Conservation (phyloP, 2,888 invertebrate species). For the Chironomus tentans region DNA sequence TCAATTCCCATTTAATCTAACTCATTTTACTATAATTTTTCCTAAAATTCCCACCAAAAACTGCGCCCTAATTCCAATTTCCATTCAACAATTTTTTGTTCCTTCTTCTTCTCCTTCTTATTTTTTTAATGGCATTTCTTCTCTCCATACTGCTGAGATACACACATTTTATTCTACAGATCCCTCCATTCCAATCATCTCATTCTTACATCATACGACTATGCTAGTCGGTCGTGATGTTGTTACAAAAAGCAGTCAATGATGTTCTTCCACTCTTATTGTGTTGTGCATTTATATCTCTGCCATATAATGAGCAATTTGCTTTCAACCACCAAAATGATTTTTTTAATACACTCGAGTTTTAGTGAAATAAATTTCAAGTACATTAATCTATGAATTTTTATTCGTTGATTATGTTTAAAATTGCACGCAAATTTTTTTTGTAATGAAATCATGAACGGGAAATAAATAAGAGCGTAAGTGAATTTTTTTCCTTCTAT, state of each 20-base stretch:
- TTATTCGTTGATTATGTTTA: slow-evolving; percentile 2
- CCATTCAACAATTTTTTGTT: neutral
- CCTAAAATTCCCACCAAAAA: too few relatives aligned
- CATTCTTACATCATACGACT: neutral
- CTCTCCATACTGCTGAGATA: too few relatives aligned
- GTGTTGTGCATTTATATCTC: neutral
- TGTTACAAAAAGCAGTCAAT: neutral
- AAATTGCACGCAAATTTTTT: neutral
- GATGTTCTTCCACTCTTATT: neutral
- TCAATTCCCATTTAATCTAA: too few relatives aligned
- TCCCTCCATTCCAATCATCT: too few relatives aligned
- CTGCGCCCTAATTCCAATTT: too few relatives aligned
- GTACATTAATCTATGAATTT: neutral
- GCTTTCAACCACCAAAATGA: neutral
- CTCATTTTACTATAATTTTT: too few relatives aligned
- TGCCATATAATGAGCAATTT: neutral
- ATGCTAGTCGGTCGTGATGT: neutral
- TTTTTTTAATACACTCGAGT: too few relatives aligned
- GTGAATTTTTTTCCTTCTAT: neutral
- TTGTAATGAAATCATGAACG: slow-evolving; percentile 23
- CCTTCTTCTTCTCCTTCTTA: neutral
- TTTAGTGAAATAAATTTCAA: neutral
- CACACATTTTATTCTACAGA: too few relatives aligned
- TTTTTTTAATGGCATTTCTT: neutral
- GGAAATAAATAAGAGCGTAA: slow-evolving; percentile 8